Evolutionary conservation across 2,797 vertebrate genomes (phyloP).

Genomic region (Orientallactaga sibirica): DNA sequence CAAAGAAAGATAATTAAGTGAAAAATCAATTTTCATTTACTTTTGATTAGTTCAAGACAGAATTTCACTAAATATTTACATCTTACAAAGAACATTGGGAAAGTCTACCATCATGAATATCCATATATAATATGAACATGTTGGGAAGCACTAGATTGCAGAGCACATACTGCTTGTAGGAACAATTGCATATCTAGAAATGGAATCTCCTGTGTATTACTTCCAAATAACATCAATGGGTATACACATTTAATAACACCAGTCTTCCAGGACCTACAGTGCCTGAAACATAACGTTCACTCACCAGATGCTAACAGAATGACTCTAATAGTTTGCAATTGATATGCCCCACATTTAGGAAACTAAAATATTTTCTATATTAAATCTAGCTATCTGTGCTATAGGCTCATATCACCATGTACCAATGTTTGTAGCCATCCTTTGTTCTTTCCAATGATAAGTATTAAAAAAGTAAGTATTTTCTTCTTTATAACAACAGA

Average conservation of each 20-base stretch:
- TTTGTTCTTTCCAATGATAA: constrained; percentile 1
- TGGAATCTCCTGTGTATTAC: background rate
- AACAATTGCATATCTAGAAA: background rate
- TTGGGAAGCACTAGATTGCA: background rate
- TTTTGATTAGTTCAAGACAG: constrained; percentile 24
- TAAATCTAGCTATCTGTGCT: background rate
- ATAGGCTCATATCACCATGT: background rate
- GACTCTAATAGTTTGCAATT: background rate
- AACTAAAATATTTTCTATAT: background rate
- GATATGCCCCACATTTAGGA: background rate
- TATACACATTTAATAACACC: background rate
- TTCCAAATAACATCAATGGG: background rate
- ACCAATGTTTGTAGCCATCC: background rate
- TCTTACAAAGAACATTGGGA: constrained; percentile 29
- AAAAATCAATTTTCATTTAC: constrained; percentile 49
- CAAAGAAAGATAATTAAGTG: constrained; percentile 65
- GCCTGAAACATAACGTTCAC: background rate
- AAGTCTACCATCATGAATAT: background rate
- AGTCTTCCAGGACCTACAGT: background rate
- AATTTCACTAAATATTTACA: constrained; percentile 56
- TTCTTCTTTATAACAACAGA: background rate
- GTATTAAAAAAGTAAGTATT: background rate
- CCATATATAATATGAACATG: background rate
- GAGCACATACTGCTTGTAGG: background rate
- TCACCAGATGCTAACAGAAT: constrained; percentile 13